Conservation (phyloP, 2,113 vertebrate genomes). For the Eulacestoma nigropectus region DNA sequence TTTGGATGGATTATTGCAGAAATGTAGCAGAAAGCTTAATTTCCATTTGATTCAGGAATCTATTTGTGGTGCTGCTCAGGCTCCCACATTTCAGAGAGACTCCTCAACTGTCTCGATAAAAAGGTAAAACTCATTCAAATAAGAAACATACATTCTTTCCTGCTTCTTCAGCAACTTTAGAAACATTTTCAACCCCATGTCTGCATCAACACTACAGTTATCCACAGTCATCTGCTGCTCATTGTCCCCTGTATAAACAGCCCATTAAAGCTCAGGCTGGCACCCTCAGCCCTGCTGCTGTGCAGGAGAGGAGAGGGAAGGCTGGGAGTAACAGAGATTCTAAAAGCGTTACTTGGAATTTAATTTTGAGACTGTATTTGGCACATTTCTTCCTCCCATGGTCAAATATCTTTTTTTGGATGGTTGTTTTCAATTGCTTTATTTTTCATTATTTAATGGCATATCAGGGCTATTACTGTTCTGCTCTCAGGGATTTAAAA, state of each 20-base stretch:
- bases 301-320: not conserved
- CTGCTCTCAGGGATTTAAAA: not conserved
- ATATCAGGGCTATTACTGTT: not conserved
- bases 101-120: slow-evolving; percentile 12
- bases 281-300: not conserved
- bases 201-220: not conserved
- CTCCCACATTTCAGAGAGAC: not conserved
- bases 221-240: slow-evolving; percentile 9
- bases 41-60: slow-evolving; percentile 13
- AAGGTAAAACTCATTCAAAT: slow-evolving; percentile 51
- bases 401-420: not conserved
- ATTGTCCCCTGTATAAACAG: not conserved
- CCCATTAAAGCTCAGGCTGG: not conserved
- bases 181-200: not conserved
- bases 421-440: not conserved
- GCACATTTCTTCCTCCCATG: not conserved
- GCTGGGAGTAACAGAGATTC: not conserved
- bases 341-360: not conserved
- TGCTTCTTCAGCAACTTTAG: slow-evolving; percentile 57
- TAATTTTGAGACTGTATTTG: not conserved
- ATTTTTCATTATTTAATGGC: not conserved
- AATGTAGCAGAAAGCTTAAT: slow-evolving; percentile 20
- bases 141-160: not conserved
- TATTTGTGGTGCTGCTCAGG: slow-evolving; percentile 26
- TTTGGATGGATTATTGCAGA: slow-evolving; percentile 10